Conservation (phyloP, 2,888 invertebrate species). For the Morpho achilles region DNA sequence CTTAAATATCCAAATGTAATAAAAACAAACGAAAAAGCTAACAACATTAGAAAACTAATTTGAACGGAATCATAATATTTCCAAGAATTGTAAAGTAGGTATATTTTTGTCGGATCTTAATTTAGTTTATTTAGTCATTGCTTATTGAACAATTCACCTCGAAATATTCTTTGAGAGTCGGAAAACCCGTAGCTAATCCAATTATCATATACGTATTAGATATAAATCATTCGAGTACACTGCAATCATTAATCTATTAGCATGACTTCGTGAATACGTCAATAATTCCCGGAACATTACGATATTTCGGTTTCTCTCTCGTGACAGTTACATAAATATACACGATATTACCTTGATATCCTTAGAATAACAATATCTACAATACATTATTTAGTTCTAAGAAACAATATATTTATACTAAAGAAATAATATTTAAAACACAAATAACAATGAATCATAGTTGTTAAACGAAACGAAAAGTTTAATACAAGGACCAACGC, state of each 20-base stretch:
- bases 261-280: slow-evolving; percentile 11
- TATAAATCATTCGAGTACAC: slow-evolving; percentile 16
- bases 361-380: no score
- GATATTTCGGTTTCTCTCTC: background rate
- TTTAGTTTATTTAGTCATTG: slow-evolving; percentile 9
- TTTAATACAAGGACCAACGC: slow-evolving; percentile 46
- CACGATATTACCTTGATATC: no score
- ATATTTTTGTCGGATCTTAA: slow-evolving; percentile 2
- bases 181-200: slow-evolving; percentile 23
- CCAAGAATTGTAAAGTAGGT: background rate
- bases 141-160: background rate
- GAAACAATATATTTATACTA: no score
- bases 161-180: slow-evolving; percentile 4
- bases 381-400: no score
- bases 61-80: background rate
- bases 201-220: slow-evolving; percentile 17
- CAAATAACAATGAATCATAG: slow-evolving; percentile 48
- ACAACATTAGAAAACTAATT: no score
- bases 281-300: slow-evolving; percentile 13
- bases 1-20: no score
- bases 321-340: no score
- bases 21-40: no score
- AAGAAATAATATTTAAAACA: slow-evolving; percentile 1
- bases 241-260: slow-evolving; percentile 13
- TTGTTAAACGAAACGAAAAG: slow-evolving; percentile 38